Conservation (phyloP, 1,140 invertebrate genomes). For the Cydia splendana region DNA sequence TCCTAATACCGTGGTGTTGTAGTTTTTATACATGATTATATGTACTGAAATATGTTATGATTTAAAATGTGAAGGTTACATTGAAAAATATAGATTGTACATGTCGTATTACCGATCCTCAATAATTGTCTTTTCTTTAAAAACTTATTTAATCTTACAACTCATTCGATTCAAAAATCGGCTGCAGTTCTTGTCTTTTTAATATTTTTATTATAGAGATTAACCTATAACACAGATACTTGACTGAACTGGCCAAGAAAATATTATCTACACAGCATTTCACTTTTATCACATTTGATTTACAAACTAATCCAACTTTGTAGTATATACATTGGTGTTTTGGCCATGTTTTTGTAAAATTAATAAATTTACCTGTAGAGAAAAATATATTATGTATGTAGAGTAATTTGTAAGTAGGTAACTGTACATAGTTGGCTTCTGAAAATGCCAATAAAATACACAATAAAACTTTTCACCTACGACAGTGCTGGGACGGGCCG, state of each 20-base stretch:
- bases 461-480: not conserved
- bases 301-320: not conserved
- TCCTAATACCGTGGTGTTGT: constrained; percentile 2
- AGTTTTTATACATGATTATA: constrained; percentile 1
- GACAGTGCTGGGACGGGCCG: too few relatives aligned
- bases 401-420: not conserved
- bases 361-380: not conserved
- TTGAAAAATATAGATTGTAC: too few relatives aligned
- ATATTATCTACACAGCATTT: not conserved
- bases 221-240: not conserved
- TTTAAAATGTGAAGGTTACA: too few relatives aligned
- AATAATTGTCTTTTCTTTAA: not conserved
- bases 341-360: constrained; percentile 10
- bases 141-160: not conserved
- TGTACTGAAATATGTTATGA: not conserved
- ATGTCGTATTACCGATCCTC: too few relatives aligned
- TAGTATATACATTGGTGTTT: constrained; percentile 23
- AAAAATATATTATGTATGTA: not conserved
- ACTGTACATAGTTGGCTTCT: not conserved
- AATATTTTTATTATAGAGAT: not conserved
- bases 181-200: not conserved
- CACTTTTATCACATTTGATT: constrained; percentile 17
- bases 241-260: not conserved
- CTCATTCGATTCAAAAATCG: not conserved
- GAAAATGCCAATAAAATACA: not conserved